phyloP scores from a whole-genome alignment of 2,797 vertebrate genomes.

The Anabas testudineus region DNA sequence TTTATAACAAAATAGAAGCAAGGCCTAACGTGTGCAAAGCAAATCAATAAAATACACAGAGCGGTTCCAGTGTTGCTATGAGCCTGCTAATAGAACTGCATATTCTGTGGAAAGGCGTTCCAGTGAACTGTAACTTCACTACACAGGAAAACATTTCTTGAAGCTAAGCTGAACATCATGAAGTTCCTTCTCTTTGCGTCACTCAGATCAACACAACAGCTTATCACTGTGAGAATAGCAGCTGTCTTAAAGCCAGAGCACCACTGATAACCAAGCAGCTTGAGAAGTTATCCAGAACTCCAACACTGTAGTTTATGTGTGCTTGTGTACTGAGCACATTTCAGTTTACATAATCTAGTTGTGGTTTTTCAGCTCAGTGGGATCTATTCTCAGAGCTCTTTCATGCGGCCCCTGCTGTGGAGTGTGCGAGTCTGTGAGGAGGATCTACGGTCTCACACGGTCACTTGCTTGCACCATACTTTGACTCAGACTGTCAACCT shows the following conservation, averaged over 20 bases:
- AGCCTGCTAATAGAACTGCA: too few species aligned
- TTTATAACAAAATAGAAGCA: too few species aligned
- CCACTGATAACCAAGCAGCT: constrained; percentile 20
- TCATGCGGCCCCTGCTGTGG: constrained; percentile 59
- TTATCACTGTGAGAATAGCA: constrained; percentile 51
- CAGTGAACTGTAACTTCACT: too few species aligned
- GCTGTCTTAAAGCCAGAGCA: constrained; percentile 43
- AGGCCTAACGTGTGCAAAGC: too few species aligned
- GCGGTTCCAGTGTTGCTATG: too few species aligned
- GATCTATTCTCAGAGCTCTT: constrained; percentile 69
- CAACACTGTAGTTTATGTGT: not conserved
- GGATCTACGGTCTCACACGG: constrained; percentile 62
- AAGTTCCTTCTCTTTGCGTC: not conserved
- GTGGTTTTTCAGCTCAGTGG: constrained; percentile 53
- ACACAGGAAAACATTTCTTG: not conserved
- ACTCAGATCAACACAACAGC: constrained; percentile 14
- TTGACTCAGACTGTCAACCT: constrained; percentile 53
- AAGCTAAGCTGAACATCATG: not conserved
- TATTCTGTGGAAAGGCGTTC: too few species aligned
- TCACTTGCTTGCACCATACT: constrained; percentile 58
- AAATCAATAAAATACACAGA: too few species aligned
- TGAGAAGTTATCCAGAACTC: constrained; percentile 28
- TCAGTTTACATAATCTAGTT: constrained; percentile 38
- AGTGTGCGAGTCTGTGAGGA: constrained; percentile 29
- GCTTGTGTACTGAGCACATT: constrained; percentile 11